Conservation (phyloP, 2,888 invertebrate species). For the Scrobipalpa atriplicella region DNA sequence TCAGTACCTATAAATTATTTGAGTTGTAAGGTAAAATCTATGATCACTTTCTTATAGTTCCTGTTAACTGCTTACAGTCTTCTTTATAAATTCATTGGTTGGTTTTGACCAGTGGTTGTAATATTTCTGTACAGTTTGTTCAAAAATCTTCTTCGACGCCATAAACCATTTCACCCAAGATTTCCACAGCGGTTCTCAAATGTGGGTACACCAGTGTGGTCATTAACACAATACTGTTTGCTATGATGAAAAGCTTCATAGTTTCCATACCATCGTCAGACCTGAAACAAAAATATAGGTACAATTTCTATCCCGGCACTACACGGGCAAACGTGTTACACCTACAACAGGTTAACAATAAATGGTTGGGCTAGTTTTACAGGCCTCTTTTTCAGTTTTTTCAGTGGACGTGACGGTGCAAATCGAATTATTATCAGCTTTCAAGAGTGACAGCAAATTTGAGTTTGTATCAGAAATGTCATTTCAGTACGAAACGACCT, state of each 20-base stretch:
- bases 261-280: slow-evolving; percentile 87
- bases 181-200: slow-evolving; percentile 82
- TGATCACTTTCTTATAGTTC: neutral
- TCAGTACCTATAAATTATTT: neutral
- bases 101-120: too few relatives aligned
- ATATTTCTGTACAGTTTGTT: neutral
- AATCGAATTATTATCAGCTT: too few relatives aligned
- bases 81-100: too few relatives aligned
- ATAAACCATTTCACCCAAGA: slow-evolving; percentile 77
- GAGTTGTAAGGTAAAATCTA: neutral
- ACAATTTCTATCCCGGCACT: neutral
- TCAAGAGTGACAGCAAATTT: too few relatives aligned
- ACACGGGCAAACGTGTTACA: too few relatives aligned
- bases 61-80: too few relatives aligned
- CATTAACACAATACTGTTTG: slow-evolving; percentile 88
- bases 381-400: too few relatives aligned
- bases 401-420: too few relatives aligned
- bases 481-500: too few relatives aligned
- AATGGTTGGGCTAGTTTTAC: too few relatives aligned
- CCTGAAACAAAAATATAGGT: slow-evolving; percentile 52
- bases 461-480: too few relatives aligned
- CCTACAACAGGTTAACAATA: too few relatives aligned
- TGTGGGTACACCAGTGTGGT: slow-evolving; percentile 89
- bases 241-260: slow-evolving; percentile 91
- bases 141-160: slow-evolving; percentile 47